Base-by-base conservation (phyloP, 2,888 invertebrate genomes). In the Cryptophagus acutangulus region DNA sequence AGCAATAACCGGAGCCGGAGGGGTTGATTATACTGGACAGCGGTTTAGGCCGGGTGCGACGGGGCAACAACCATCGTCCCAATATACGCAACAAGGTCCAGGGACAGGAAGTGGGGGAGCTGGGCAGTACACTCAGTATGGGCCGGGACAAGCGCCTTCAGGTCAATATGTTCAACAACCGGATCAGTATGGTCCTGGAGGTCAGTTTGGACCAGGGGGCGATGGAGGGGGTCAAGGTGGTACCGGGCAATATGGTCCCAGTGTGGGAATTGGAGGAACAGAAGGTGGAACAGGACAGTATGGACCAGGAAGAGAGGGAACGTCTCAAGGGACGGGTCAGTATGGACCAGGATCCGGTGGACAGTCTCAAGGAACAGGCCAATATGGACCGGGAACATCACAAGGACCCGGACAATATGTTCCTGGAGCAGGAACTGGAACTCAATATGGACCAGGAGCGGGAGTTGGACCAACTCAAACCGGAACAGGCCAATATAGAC, bases 231-330 rank as follows among this genome's bases (percentile, higher is more conserved):
- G 5, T 6, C 16, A 9, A 12, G 25, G 6, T 3, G 42, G 35
- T 15, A 42, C 35, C 33, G 43, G 39, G 38, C 36, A 26, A 36
- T 33, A 12, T 13, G 25, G 30, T 10, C n/a, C 10, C 10, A 30
- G 12, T 30, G 8, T 6, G 24, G 24, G n/a, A n/a, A n/a, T n/a
- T n/a, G 18, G 10, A 18, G 17, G 12, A 34, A 34, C 2, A 18
- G 3, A 20, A 6, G 4, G 14, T 25, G 26, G 17, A 25, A 36
- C 10, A 15, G 14, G 13, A 8, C 29, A 20, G 5, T 15, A 33
- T 14, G 33, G 33, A 14, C 12, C 38, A 33, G 33, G 12, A 29
- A 35, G 33, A 18, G 30, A 17, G 12, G 37, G 40, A 24, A 13
- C 31, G 8, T 4, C 5, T 10, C 4, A 4, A 28, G 10, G 4